Percentiles rank a stretch among this genome's conserved stretches.
These are phyloP conservation scores for Idaea biselata DNA, from an alignment of 2,888 invertebrate species.

Conservation along the genomic window DNA sequence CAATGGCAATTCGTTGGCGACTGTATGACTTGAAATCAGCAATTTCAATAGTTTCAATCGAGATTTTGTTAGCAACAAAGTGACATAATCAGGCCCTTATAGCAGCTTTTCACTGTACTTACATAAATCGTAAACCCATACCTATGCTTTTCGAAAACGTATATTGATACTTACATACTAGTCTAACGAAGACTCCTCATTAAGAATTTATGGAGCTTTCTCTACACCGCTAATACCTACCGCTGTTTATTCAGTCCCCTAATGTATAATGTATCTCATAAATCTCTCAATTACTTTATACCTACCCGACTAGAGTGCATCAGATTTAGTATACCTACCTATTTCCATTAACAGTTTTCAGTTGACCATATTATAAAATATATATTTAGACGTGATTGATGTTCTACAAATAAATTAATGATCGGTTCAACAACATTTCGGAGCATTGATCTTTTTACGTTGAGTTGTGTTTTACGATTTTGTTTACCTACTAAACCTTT, in stretches of 20 bases:
- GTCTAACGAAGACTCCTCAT: neutral
- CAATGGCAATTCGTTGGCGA: no score
- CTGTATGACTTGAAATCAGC: no score
- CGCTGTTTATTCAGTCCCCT: conserved; percentile 14
- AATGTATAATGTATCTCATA: conserved; percentile 20
- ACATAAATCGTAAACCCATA: no score
- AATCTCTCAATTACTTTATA: conserved; percentile 34
- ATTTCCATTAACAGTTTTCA: conserved; percentile 25
- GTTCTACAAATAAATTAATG: conserved; percentile 42
- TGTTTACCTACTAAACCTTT: conserved; percentile 12
- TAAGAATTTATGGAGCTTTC: neutral
- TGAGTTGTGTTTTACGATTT: conserved; percentile 24
- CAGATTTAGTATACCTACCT: conserved; percentile 24
- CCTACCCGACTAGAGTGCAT: conserved; percentile 35
- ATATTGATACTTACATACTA: neutral
- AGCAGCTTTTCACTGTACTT: no score
- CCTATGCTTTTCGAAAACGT: no score
- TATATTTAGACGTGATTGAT: conserved; percentile 46
- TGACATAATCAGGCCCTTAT: no score
- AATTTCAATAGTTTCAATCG: no score
- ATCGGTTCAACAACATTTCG: conserved; percentile 26
- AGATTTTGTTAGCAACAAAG: no score
- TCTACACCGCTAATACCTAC: conserved; percentile 1
- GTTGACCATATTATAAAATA: conserved; percentile 33
- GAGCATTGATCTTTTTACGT: conserved; percentile 39